These are phyloP conservation scores for Anoplolepis gracilipes DNA, from an alignment of 1,140 invertebrate genomes.

Conservation along the genomic window DNA sequence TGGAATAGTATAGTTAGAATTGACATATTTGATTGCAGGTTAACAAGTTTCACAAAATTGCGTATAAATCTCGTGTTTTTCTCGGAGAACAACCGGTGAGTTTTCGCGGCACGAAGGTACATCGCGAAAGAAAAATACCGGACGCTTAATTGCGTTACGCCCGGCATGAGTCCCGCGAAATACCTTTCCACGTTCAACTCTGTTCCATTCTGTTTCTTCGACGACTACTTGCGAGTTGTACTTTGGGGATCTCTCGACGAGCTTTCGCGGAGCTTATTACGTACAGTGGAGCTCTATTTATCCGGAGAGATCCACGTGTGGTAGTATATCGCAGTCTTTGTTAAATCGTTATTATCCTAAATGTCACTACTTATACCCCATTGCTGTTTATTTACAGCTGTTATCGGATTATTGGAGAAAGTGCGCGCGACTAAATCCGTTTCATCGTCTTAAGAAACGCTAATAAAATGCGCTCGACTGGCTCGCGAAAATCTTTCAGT, in stretches of 20 bases:
- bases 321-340: not conserved
- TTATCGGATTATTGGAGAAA: constrained; percentile 42
- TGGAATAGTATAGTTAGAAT: not conserved
- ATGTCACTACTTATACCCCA: constrained; percentile 5
- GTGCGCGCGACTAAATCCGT: constrained; percentile 26
- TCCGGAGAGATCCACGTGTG: not conserved
- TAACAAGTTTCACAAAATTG: constrained; percentile 2
- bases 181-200: constrained; percentile 41
- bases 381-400: constrained; percentile 22
- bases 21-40: not conserved
- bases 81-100: not conserved
- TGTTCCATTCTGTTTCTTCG: not conserved
- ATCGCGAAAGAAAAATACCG: constrained; percentile 46
- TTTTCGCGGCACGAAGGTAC: constrained; percentile 12
- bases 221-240: constrained; percentile 5
- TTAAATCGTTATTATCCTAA: constrained; percentile 22
- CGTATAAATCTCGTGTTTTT: not conserved
- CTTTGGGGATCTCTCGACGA: constrained; percentile 19
- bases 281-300: constrained; percentile 20
- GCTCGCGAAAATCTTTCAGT: constrained; percentile 1
- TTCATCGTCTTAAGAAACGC: constrained; percentile 3
- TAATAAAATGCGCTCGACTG: constrained; percentile 36
- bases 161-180: constrained; percentile 3
- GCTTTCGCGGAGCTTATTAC: constrained; percentile 12
- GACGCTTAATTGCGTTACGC: constrained; percentile 57